These are phyloP conservation scores for Pyrocephalus nanus DNA, from an alignment of 2,797 vertebrate species.

Conservation along the genomic window DNA sequence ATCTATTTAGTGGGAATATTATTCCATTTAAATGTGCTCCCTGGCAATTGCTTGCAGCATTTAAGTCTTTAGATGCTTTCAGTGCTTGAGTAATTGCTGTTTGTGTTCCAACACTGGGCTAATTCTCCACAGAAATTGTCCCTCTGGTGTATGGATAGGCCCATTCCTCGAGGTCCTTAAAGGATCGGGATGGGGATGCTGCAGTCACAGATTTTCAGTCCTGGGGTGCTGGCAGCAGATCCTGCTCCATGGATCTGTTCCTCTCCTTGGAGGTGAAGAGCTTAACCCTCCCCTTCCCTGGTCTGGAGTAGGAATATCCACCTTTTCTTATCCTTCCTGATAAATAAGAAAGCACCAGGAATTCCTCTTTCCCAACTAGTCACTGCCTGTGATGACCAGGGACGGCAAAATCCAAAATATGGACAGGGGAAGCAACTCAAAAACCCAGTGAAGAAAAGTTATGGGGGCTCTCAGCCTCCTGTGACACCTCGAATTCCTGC, in stretches of 20 bases:
- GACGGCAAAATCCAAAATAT: background rate
- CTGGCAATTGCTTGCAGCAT: constrained; percentile 35
- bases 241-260: background rate
- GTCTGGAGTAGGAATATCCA: background rate
- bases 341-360: background rate
- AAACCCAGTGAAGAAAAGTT: background rate
- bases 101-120: background rate
- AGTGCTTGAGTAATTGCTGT: constrained; percentile 32
- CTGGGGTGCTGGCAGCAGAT: background rate
- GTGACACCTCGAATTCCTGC: background rate
- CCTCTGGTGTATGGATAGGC: background rate
- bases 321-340: background rate
- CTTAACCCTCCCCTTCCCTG: background rate
- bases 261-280: background rate
- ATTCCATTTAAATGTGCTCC: constrained; percentile 42
- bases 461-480: rapidly evolving
- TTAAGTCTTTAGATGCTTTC: constrained; percentile 38
- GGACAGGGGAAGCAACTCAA: background rate
- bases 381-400: background rate
- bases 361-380: background rate
- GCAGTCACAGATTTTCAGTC: background rate
- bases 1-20: constrained; percentile 39
- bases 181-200: background rate
- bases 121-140: constrained; percentile 16
- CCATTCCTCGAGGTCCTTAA: background rate